A percentile compares a stretch with the other conserved stretches of the same genome.
These are phyloP conservation scores for Oreochromis aureus DNA, from an alignment of 2,113 vertebrate species.

Conservation along the genomic window DNA sequence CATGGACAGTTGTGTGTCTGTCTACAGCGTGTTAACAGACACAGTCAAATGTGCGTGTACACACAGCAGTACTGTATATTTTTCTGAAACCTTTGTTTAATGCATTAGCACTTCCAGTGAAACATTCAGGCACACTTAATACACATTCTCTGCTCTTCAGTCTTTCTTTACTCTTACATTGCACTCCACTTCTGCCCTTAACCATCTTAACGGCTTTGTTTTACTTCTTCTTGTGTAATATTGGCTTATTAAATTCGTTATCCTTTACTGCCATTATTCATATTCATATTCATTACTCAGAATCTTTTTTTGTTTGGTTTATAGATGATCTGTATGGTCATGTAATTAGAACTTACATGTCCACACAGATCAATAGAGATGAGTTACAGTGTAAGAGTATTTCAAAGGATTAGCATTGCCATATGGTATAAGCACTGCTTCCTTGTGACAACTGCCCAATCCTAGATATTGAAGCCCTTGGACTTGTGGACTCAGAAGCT, in stretches of 20 bases:
- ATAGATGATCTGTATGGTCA: neutral
- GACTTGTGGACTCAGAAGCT: neutral
- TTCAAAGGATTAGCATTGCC: neutral
- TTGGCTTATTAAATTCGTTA: neutral
- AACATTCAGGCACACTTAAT: neutral
- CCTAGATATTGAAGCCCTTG: neutral
- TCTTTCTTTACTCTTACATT: neutral
- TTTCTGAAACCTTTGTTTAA: slow-evolving; percentile 37
- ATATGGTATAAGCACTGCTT: neutral
- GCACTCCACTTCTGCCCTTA: neutral
- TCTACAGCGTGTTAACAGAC: slow-evolving; percentile 13
- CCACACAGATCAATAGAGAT: neutral
- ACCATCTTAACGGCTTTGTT: neutral
- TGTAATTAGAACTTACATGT: neutral
- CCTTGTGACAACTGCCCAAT: neutral
- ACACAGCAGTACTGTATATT: slow-evolving; percentile 16
- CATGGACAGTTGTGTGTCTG: slow-evolving; percentile 41
- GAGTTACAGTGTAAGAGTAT: neutral
- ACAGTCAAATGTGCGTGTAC: slow-evolving; percentile 32
- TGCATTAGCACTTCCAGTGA: slow-evolving; percentile 41
- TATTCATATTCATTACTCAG: neutral
- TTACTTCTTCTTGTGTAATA: neutral
- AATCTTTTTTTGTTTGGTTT: neutral
- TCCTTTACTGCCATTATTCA: neutral
- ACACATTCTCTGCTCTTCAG: neutral